Evolutionary conservation across 2,888 invertebrate genomes (phyloP).

Genomic region (Andrena hattorfiana): DNA sequence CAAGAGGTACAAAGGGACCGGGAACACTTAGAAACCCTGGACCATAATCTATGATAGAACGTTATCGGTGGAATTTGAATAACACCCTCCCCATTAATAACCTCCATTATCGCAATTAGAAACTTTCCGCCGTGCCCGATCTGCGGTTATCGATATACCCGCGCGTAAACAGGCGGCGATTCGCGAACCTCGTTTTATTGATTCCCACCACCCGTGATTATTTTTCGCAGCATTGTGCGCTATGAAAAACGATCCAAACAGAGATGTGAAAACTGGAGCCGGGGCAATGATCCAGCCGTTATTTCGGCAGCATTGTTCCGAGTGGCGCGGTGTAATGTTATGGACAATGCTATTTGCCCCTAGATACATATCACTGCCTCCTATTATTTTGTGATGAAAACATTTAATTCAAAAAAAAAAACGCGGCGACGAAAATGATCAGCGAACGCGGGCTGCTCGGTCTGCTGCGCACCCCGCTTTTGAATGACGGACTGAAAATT

Average conservation of each 20-base stretch:
- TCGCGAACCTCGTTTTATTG: background rate
- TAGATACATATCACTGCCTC: constrained; percentile 32
- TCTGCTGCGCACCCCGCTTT: background rate
- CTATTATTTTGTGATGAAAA: constrained; percentile 51
- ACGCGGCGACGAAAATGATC: constrained; percentile 54
- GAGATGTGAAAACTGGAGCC: background rate
- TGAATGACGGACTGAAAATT: constrained; percentile 36
- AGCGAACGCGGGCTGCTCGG: constrained; percentile 29
- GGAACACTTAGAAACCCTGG: constrained; percentile 50
- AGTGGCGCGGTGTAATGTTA: background rate
- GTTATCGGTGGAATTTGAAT: constrained; percentile 57
- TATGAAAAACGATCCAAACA: background rate
- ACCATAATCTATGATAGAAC: constrained; percentile 23
- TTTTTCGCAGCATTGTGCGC: background rate
- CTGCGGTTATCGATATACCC: background rate
- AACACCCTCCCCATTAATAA: constrained; percentile 29
- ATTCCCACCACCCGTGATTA: background rate
- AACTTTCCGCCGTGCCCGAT: constrained; percentile 19
- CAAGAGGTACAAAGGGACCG: constrained; percentile 68
- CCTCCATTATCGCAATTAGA: constrained; percentile 14
- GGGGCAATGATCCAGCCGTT: background rate
- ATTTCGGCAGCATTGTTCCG: background rate
- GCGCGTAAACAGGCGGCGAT: background rate
- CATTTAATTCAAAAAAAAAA: constrained; percentile 56
- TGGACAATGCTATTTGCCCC: constrained; percentile 47